A percentile compares a stretch with the other conserved stretches of the same genome.
Evolutionary conservation across 1,140 invertebrate species (phyloP).

Genomic region (Steinernema khuongi): DNA sequence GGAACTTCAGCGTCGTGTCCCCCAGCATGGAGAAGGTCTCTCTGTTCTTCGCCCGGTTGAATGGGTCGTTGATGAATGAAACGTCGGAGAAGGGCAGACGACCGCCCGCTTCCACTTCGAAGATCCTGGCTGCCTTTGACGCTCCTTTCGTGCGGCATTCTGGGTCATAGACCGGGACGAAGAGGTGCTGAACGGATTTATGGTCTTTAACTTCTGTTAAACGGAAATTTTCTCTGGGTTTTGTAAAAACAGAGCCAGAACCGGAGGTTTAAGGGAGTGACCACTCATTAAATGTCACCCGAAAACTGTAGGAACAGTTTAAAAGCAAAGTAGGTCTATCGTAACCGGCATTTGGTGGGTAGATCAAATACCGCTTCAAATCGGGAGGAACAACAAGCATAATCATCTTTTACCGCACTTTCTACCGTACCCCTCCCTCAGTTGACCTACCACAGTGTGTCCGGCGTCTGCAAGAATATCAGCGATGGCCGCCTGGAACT

Average conservation of each 20-base stretch:
- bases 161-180: not conserved
- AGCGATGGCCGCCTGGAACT: not conserved
- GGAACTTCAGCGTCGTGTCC: not conserved
- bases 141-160: not conserved
- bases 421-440: too few relatives aligned
- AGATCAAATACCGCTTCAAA: not conserved
- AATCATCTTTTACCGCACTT: not conserved
- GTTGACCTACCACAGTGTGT: conserved; percentile 10
- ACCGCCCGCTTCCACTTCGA: not conserved
- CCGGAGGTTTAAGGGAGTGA: too few relatives aligned
- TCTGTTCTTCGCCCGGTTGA: not conserved
- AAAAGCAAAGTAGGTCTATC: too few relatives aligned
- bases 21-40: not conserved
- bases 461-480: conserved; percentile 19
- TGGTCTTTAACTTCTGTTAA: too few relatives aligned
- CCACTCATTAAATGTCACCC: too few relatives aligned
- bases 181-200: not conserved
- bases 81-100: not conserved
- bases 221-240: too few relatives aligned
- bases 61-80: not conserved
- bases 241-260: too few relatives aligned
- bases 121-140: not conserved
- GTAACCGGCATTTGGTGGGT: too few relatives aligned
- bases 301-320: too few relatives aligned
- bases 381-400: not conserved